Base-by-base conservation (phyloP, 2,113 vertebrate species). In the Scolopax mira region DNA sequence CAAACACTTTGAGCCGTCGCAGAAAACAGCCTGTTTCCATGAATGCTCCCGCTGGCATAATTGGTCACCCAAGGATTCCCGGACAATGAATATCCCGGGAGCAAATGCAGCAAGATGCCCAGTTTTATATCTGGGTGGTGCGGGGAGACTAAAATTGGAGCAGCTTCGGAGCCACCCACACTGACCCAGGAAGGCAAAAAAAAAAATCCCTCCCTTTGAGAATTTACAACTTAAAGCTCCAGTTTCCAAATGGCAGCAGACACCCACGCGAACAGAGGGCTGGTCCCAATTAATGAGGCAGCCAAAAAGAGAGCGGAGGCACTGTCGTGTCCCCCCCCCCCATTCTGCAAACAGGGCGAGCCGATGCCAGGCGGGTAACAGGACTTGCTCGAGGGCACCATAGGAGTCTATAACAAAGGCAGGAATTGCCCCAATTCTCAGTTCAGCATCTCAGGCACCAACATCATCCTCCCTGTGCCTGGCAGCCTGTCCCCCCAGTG, bases 391-490 rank as follows among this genome's bases (percentile, higher is more conserved):
- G 3, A 13, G 51, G 46, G 39, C 51, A 35, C 19, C 8, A 5
- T 13, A 28, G 14, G 18, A 54, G 25, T 2, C 67, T 33, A 1
- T 22, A 39, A 21, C 23, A 37, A 18, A 33, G 44, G 62, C 14
- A 71, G 57, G 31, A 91, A 24, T 19, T 5, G 7, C 17, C 77
- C 64, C 77, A 78, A 0, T 13, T 46, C 54, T 18, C 18, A 10
- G 0, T 9, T 31, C 3, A 1, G 71, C 33, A 31, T 21, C 78
- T 48, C 58, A 8, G 62, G 72, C 57, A 30, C 22, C 33, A 5
- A 1, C 0, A 17, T n/a, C 4, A 0, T 2, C 57, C 58, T 62
- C 23, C 18, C n/a, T 0, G 9, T 7, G 55, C 71, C 8, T 1
- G 9, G 62, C 55, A 71, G 48, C 55, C 25, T 2, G 8, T 66